Evolutionary conservation across 2,113 vertebrate species (phyloP).

Genomic region (Hemichromis elongatus): DNA sequence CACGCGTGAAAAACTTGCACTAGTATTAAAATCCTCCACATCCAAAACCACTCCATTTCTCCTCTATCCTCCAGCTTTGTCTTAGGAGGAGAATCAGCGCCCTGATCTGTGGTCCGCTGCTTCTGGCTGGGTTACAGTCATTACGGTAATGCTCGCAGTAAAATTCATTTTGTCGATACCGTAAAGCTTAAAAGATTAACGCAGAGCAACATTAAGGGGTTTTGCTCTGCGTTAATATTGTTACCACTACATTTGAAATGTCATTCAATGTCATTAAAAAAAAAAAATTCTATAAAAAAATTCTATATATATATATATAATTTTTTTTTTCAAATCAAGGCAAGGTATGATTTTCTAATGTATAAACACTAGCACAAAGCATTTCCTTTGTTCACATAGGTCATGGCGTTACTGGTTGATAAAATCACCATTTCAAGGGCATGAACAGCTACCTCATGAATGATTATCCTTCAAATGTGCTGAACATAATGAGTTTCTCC

Average conservation of each 20-base stretch:
- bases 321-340: not conserved
- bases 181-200: not conserved
- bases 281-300: too few species aligned
- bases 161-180: not conserved
- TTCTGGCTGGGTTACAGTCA: slow-evolving; percentile 23
- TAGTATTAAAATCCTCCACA: slow-evolving; percentile 13
- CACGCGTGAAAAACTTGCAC: not conserved
- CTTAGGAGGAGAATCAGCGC: slow-evolving; percentile 11
- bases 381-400: not conserved
- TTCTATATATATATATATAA: too few species aligned
- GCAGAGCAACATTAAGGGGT: not conserved
- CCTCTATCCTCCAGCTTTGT: slow-evolving; percentile 16
- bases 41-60: slow-evolving; percentile 53
- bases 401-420: not conserved
- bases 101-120: slow-evolving; percentile 30
- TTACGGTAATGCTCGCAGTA: slow-evolving; percentile 2
- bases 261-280: too few species aligned
- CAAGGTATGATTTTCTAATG: not conserved
- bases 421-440: not conserved
- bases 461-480: not conserved
- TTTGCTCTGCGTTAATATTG: too few species aligned
- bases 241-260: too few species aligned
- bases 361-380: not conserved
- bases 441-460: not conserved
- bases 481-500: not conserved